Evolutionary conservation across 1,140 invertebrate species (phyloP), one percentile per base, ranked within the genome.

Genomic region (Melipona quadrifasciata): DNA sequence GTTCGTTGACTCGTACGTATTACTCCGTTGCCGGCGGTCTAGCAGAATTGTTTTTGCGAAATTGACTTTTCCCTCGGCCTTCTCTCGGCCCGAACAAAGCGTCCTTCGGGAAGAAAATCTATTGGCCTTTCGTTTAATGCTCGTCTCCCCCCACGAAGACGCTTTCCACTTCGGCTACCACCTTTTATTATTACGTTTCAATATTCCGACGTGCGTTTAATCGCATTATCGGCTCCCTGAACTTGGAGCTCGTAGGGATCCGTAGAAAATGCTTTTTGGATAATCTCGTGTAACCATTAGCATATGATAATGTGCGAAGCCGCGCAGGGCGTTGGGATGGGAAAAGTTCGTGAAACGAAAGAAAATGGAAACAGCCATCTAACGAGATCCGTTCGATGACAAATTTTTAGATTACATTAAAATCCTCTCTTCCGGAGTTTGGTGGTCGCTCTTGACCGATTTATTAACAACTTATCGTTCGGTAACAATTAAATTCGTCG

Each of bases 41-140:
- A 85, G 39, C 90, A 86, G 83, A 92, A 92, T 91, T 92, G 91
- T 92, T 92, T 92, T 92, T 92, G 89, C 88, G 89, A 91, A 92
- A 92, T 92, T 92, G 90, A 91, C 91, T 92, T 92, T 91, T 90
- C 86, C 85, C 74, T 87, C 76, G 81, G 71, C n/a, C 58, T 61
- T 61, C 58, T 47, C 39, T 8, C 24, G 27, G n/a, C 68, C 68
- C 77, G 85, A 87, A 87, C 75, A 89, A 84, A 80, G 87, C 70
- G 47, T 31, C 79, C 67, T 61, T 47, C 64, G 85, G 71, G 67
- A 47, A 71, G 74, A 89, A 86, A 87, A 86, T 90, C 88, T 82
- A 90, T 82, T 67, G 86, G 67, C 86, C 61, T 81, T 77, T 75
- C 81, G 77, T 80, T 89, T 89, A 90, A 89, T 90, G 71, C 64